Percentiles rank a stretch among this genome's conserved stretches.
phyloP scores from a whole-genome alignment of 2,113 vertebrate species.

The Typhlomys cinereus region DNA sequence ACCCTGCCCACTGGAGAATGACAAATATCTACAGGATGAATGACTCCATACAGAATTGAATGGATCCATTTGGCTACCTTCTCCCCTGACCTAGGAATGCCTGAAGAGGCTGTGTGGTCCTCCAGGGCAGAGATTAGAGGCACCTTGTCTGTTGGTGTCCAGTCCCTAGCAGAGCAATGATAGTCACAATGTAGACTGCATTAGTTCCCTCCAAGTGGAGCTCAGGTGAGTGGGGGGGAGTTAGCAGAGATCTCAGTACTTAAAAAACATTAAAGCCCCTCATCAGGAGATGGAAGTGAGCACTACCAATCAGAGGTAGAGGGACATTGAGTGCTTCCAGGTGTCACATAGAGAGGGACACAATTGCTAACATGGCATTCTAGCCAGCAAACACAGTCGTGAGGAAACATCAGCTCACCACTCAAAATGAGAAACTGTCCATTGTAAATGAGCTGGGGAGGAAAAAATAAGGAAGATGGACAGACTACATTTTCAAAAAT shows the following conservation, averaged over 20 bases:
- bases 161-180: neutral
- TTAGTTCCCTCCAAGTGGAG: neutral
- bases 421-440: neutral
- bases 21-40: neutral
- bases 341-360: neutral
- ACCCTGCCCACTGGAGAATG: neutral
- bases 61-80: neutral
- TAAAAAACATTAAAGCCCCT: neutral
- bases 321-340: neutral
- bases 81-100: neutral
- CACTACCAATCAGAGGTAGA: neutral
- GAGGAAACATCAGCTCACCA: neutral
- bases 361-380: neutral
- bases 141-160: neutral
- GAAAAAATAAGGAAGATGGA: too few relatives aligned
- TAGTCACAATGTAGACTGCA: neutral
- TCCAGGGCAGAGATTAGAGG: neutral
- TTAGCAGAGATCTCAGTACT: neutral
- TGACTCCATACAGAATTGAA: neutral
- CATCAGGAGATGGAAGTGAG: neutral
- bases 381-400: neutral
- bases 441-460: neutral
- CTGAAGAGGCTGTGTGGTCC: neutral
- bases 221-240: neutral
- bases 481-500: neutral